A percentile compares a stretch with the other conserved stretches of the same genome.
These are phyloP conservation scores for Stictocephala bisonia DNA, from an alignment of 2,888 invertebrate species.

Conservation along the genomic window DNA sequence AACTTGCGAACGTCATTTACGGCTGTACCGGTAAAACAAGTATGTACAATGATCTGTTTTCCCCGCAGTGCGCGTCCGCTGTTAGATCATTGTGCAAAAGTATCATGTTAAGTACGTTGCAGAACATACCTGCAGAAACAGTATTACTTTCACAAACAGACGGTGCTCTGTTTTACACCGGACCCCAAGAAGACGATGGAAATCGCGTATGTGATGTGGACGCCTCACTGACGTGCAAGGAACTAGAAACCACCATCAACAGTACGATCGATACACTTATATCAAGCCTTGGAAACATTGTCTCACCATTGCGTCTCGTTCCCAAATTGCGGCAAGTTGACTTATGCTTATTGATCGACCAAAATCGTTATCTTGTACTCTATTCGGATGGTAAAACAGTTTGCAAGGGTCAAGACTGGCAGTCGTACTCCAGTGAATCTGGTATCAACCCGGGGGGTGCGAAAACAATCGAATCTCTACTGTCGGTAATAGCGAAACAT, in stretches of 20 bases:
- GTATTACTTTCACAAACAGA: neutral
- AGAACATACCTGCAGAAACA: neutral
- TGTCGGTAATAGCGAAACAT: neutral
- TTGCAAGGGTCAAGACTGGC: neutral
- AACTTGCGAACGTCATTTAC: neutral
- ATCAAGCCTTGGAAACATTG: too few species aligned
- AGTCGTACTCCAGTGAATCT: neutral
- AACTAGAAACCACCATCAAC: too few species aligned
- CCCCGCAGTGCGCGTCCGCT: neutral
- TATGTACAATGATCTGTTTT: neutral
- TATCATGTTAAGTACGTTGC: neutral
- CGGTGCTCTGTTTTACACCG: conserved; percentile 2
- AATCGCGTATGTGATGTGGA: too few species aligned
- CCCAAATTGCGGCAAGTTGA: too few species aligned
- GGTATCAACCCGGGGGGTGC: neutral
- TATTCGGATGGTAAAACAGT: too few species aligned
- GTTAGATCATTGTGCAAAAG: neutral
- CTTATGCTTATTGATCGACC: too few species aligned
- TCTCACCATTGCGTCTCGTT: too few species aligned
- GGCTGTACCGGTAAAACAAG: neutral
- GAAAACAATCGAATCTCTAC: neutral
- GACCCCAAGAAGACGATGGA: too few species aligned
- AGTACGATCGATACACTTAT: too few species aligned
- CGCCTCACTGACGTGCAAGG: too few species aligned
- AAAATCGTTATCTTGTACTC: neutral